Base-by-base conservation (phyloP, 2,888 invertebrate species). In the Microchrysa polita region DNA sequence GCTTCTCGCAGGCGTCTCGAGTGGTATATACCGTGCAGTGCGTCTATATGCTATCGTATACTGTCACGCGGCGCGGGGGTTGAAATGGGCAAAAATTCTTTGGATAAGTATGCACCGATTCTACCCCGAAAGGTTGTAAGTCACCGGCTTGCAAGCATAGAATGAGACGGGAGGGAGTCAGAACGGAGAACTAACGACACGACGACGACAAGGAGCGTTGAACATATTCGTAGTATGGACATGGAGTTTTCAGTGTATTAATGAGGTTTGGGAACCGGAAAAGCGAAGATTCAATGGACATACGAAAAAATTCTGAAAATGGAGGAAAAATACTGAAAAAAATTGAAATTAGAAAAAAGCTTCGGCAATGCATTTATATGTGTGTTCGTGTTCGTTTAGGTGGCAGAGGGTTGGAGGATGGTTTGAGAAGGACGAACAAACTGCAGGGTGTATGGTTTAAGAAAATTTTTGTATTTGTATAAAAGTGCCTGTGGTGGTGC, bases 11-110 rank as follows among this genome's bases (percentile, higher is more conserved):
- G 22, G 59, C 53, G 59, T 67, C 67, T 67, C 73, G 72, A 40
- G 55, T 52, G 67, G 60, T 55, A 40, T 53, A 7, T 34, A 34
- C 2, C 27, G 27, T 34, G 7, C 27, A 5, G 7, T 34, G 27
- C 7, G 7, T 7, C 27, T 34, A 34, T 34, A 34, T 34, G 27
- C 27, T 7, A 2, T 7, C 27, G 7, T 34, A 34, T 5, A 63
- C n/a, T n/a, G n/a, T n/a, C n/a, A n/a, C n/a, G n/a, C n/a, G n/a
- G n/a, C 60, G 67, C 42, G 60, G 67, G 74, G 73, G 73, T 65
- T 44, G 60, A 73, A 74, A 73, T 61, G 74, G 74, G 73, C 74
- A 73, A 69, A 69, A 74, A 74, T 73, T 72, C 73, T 74, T 73
- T 60, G 67, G 74, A 60, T 53, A 67, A 60, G 65, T 52, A n/a